Evolutionary conservation across 2,888 invertebrate species (phyloP), one percentile per base, ranked within the genome.

Genomic region (Sminthurides aquaticus): DNA sequence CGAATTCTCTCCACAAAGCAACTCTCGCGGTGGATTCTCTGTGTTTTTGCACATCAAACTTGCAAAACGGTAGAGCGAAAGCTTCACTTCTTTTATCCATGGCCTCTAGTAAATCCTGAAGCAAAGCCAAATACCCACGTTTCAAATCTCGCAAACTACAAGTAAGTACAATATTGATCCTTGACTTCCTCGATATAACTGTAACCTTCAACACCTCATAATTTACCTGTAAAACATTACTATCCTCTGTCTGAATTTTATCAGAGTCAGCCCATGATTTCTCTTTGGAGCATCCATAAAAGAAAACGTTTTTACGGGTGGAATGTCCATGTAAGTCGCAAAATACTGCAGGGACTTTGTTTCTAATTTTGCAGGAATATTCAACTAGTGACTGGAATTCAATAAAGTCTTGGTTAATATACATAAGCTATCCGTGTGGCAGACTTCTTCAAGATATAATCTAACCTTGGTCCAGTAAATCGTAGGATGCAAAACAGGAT

Each of bases 311-410:
- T 80, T 95, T 92, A 79, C 89, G 90, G 71, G 95, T 83, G 29
- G 96, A 96, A 81, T 98, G 98, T 48, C 93, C 94, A 79, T 95
- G 95, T 75, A 94, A 84, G 81, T 95, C 95, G 78, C 93, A 89
- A 78, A 91, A 94, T 84, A 93, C 29, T 0, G 59, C 58, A 2
- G 68, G 70, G 1, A 59, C 24, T 59, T 66, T 70, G 15, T 67
- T 64, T 34, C 60, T 18, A 20, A 71, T 61, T 62, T 65, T 68
- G 49, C 68, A 69, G 27, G 70, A 65, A 48, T 69, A 72, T 43
- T 73, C 72, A n/a, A 73, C 65, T 1, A 74, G 25, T 15, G 57
- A 58, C 67, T 67, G 20, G 15, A 43, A 49, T 29, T 18, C n/a
- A 57, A 2, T 24, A 15, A 57, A 11, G 57, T 8, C 25, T 5